Evolutionary conservation across 2,888 invertebrate species (phyloP).

Genomic region (Vandiemenella viatica): DNA sequence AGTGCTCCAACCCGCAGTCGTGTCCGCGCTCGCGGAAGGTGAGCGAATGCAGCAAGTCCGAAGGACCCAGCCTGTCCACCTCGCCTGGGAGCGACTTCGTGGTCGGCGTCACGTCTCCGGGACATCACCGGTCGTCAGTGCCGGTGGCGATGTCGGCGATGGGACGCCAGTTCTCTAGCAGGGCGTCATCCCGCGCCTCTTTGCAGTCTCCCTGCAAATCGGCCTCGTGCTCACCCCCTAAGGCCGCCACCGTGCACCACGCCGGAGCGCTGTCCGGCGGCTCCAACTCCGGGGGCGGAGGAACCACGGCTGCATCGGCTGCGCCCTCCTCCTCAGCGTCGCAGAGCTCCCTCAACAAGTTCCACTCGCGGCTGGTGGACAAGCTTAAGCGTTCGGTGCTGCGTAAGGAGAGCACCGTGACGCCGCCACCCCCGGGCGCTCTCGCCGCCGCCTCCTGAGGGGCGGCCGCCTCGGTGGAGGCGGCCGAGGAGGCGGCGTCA

Average conservation of each 20-base stretch:
- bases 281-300: too few species aligned
- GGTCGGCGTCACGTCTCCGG: constrained; percentile 28
- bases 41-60: constrained; percentile 57
- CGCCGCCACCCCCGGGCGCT: constrained; percentile 32
- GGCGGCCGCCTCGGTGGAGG: constrained; percentile 1
- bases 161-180: constrained; percentile 27
- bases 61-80: constrained; percentile 52
- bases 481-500: constrained; percentile 8
- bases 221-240: constrained; percentile 46
- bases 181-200: constrained; percentile 44
- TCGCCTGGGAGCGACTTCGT: constrained; percentile 45
- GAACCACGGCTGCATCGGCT: constrained; percentile 47
- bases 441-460: constrained; percentile 40
- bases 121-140: constrained; percentile 13
- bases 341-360: constrained; percentile 50
- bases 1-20: constrained; percentile 46
- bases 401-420: constrained; percentile 29
- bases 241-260: constrained; percentile 42
- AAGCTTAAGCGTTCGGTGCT: constrained; percentile 58
- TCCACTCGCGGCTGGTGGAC: constrained; percentile 65
- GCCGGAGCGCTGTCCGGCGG: constrained; percentile 38
- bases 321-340: constrained; percentile 45
- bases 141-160: constrained; percentile 14
- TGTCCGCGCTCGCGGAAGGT: constrained; percentile 46
- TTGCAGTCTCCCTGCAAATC: constrained; percentile 32